These are phyloP conservation scores for Callocephalon fimbriatum DNA, from an alignment of 2,113 vertebrate genomes.

Conservation along the genomic window DNA sequence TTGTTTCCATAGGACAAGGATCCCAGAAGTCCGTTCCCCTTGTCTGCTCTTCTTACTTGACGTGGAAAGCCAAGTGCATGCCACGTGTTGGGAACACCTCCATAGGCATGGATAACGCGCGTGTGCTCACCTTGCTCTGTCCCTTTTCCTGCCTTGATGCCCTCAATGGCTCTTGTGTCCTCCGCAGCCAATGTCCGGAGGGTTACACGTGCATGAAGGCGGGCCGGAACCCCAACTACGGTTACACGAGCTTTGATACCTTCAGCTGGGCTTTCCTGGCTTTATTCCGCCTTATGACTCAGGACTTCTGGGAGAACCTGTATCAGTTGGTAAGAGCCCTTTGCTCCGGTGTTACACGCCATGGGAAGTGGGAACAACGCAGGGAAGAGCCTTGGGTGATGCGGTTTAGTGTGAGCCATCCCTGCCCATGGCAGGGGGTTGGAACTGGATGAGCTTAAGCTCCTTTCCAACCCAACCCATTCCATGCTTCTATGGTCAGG, in stretches of 20 bases:
- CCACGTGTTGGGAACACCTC: not conserved
- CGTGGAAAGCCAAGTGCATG: not conserved
- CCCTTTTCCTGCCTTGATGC: not conserved
- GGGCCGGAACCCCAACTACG: conserved; percentile 96
- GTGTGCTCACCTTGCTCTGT: not conserved
- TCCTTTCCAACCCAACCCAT: not conserved
- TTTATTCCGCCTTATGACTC: conserved; percentile 98
- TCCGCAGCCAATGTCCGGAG: conserved; percentile 90
- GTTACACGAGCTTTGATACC: conserved; percentile 97
- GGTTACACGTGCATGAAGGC: conserved; percentile 96
- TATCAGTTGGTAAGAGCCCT: conserved; percentile 88
- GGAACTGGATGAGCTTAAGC: not conserved
- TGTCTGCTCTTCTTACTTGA: rapidly evolving
- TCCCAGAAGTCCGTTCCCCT: not conserved
- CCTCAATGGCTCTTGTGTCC: not conserved
- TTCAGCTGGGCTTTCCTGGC: conserved; percentile 99
- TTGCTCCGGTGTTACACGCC: rapidly evolving
- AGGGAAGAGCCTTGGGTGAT: not conserved
- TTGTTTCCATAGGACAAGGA: rapidly evolving
- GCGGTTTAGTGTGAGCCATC: not conserved
- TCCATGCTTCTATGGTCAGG: not conserved
- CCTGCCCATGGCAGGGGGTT: not conserved
- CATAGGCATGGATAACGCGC: rapidly evolving
- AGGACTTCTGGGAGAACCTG: conserved; percentile 98
- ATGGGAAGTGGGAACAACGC: rapidly evolving